Conservation (phyloP, 2,797 vertebrate species). For the Urosaurus nigricauda region DNA sequence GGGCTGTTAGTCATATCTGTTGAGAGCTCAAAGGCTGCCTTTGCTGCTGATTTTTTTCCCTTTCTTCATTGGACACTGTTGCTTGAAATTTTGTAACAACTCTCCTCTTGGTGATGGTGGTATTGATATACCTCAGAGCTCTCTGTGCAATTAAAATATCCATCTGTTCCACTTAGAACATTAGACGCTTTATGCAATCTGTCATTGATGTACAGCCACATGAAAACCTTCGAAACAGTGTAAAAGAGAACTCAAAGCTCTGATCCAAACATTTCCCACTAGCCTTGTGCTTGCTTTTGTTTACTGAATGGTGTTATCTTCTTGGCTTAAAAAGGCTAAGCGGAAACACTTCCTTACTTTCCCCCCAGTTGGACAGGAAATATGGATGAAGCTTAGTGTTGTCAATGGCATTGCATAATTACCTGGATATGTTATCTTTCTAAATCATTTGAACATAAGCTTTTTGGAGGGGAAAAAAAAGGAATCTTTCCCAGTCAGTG, state of each 20-base stretch:
- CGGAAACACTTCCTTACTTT: neutral
- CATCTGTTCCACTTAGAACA: slow-evolving; percentile 57
- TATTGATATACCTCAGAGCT: slow-evolving; percentile 49
- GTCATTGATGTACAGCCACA: slow-evolving; percentile 2
- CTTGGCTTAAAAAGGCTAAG: slow-evolving; percentile 31
- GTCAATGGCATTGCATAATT: neutral
- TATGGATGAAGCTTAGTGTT: neutral
- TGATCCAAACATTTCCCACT: slow-evolving; percentile 24
- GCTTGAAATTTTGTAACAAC: slow-evolving; percentile 14
- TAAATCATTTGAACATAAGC: neutral
- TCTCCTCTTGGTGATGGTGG: slow-evolving; percentile 39
- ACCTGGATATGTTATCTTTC: neutral
- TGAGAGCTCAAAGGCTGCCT: neutral
- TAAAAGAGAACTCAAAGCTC: neutral
- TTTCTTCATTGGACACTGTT: slow-evolving; percentile 32
- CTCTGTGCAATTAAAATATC: slow-evolving; percentile 59
- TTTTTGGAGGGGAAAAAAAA: neutral
- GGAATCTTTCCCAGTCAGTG: neutral
- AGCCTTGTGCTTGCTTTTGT: slow-evolving; percentile 23
- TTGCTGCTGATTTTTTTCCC: slow-evolving; percentile 10
- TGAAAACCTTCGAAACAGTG: slow-evolving; percentile 38
- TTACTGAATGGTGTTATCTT: slow-evolving; percentile 16
- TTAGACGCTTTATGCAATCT: slow-evolving; percentile 38
- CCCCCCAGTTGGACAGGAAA: neutral
- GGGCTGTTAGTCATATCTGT: slow-evolving; percentile 9